These are phyloP conservation scores for Margaritifera margaritifera DNA, from an alignment of 2,888 invertebrate species.

Conservation along the genomic window DNA sequence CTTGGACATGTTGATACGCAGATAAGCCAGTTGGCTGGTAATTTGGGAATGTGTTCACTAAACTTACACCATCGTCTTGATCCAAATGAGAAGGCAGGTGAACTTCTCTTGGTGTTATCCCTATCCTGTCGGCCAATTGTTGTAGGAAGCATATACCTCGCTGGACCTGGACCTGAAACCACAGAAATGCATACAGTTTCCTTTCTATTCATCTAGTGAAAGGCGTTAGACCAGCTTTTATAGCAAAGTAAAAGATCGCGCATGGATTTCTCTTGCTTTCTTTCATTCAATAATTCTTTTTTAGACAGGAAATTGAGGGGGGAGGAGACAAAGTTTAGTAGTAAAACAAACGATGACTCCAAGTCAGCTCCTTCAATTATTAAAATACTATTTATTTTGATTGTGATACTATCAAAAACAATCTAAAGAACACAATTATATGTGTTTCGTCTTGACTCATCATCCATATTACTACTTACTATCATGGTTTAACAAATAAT, in stretches of 20 bases:
- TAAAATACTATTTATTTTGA: too few species aligned
- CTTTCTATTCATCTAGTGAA: neutral
- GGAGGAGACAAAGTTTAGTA: neutral
- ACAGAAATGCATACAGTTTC: neutral
- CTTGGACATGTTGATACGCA: neutral
- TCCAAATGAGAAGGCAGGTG: conserved; percentile 58
- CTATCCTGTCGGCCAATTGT: conserved; percentile 48
- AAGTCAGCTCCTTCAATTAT: neutral
- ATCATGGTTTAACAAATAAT: too few species aligned
- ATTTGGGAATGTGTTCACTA: neutral
- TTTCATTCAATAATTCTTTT: too few species aligned
- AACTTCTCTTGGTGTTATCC: conserved; percentile 44
- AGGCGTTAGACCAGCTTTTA: neutral
- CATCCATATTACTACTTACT: too few species aligned
- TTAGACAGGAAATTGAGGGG: neutral
- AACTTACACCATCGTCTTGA: conserved; percentile 49
- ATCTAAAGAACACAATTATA: too few species aligned
- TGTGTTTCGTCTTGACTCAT: too few species aligned
- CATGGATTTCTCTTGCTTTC: too few species aligned
- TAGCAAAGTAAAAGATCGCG: neutral
- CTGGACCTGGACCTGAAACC: conserved; percentile 58
- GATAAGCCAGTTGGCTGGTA: neutral
- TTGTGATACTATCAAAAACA: too few species aligned
- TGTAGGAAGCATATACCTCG: conserved; percentile 48
- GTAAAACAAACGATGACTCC: neutral